Percentiles rank a stretch among this genome's conserved stretches.
Conservation (phyloP, 2,113 vertebrate genomes). For the Chloropsis cyanopogon region DNA sequence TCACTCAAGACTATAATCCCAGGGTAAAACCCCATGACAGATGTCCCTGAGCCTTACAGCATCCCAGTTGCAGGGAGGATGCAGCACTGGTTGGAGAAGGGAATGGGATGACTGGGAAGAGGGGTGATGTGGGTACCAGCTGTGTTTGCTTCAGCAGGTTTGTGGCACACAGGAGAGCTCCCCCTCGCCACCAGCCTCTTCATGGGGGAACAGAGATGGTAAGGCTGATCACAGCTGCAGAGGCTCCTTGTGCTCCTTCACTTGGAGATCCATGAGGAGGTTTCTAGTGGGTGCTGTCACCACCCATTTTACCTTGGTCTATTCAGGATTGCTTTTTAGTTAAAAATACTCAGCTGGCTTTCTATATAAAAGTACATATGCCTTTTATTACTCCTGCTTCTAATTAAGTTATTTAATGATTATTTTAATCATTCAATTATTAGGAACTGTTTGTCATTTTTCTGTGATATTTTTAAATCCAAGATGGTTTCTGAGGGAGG, state of each 20-base stretch:
- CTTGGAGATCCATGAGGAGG: neutral
- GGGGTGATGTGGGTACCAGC: rapidly evolving
- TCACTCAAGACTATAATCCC: neutral
- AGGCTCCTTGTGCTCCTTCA: neutral
- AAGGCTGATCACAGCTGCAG: neutral
- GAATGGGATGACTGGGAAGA: neutral
- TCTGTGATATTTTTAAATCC: constrained; percentile 19
- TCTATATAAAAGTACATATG: neutral
- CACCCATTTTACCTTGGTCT: neutral
- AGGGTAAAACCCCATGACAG: neutral
- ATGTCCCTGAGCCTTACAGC: neutral
- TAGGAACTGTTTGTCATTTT: neutral
- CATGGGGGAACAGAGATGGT: rapidly evolving
- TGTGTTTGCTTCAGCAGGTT: neutral
- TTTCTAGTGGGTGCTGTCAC: neutral
- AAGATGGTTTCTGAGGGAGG: constrained; percentile 6
- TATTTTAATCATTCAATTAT: neutral
- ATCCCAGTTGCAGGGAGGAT: neutral
- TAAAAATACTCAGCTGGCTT: neutral
- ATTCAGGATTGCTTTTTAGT: neutral
- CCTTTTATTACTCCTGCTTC: neutral
- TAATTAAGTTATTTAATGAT: neutral
- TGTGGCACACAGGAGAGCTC: neutral
- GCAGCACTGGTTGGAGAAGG: neutral
- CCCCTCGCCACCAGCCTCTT: rapidly evolving